Evolutionary conservation across 1,140 invertebrate genomes (phyloP).

Genomic region (Drosophila novamexicana): DNA sequence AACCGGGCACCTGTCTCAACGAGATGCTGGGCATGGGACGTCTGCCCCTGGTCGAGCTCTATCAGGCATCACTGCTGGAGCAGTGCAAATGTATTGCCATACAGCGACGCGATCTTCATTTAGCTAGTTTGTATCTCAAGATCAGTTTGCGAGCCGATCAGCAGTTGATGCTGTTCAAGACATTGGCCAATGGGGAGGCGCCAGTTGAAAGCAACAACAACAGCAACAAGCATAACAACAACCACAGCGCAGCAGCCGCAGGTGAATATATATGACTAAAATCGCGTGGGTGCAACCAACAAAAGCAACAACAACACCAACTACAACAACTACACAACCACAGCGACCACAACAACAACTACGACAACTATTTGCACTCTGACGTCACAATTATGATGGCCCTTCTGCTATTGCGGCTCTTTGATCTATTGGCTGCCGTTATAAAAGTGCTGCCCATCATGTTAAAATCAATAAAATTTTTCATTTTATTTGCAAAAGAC

Average conservation of each 20-base stretch:
- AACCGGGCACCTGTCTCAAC: conserved; percentile 79
- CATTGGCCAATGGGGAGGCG: conserved; percentile 15
- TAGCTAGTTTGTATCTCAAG: conserved; percentile 77
- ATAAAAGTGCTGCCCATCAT: conserved; percentile 62
- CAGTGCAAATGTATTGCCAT: conserved; percentile 78
- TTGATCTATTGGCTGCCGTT: conserved; percentile 51
- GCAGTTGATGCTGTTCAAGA: conserved; percentile 40
- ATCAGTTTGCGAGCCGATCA: conserved; percentile 62
- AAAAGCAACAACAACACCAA: conserved; percentile 44
- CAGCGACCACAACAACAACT: conserved; percentile 21
- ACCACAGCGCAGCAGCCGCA: conserved; percentile 55
- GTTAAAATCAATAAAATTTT: conserved; percentile 62
- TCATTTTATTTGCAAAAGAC: conserved; percentile 63
- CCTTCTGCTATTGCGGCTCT: conserved; percentile 4
- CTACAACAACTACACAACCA: conserved; percentile 31
- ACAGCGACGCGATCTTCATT: conserved; percentile 62
- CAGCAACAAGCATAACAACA: conserved; percentile 50
- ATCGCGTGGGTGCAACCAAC: conserved; percentile 59
- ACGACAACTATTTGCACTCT: conserved; percentile 30
- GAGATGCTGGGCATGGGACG: conserved; percentile 78
- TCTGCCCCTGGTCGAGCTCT: conserved; percentile 67
- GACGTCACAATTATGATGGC: conserved; percentile 16
- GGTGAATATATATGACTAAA: conserved; percentile 81
- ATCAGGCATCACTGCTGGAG: conserved; percentile 70
- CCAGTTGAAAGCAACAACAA: conserved; percentile 24